Percentiles rank a stretch among this genome's conserved stretches.
These are phyloP conservation scores for Drosophila nigrodunni DNA, from an alignment of 1,140 invertebrate species.

Conservation along the genomic window DNA sequence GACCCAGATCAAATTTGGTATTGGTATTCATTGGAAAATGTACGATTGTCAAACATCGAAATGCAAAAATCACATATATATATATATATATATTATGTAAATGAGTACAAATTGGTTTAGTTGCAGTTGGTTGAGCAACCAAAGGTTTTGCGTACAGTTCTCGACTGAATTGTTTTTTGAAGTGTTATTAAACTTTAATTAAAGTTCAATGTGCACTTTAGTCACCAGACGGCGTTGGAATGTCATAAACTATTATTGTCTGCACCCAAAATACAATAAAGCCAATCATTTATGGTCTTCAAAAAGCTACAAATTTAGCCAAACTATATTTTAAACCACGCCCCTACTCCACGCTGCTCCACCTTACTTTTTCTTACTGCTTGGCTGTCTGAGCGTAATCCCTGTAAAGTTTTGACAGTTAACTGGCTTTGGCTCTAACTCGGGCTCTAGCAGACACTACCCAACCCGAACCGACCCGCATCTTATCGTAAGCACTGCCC, in stretches of 20 bases:
- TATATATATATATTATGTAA: no score
- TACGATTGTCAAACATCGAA: constrained; percentile 9
- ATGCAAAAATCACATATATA: constrained; percentile 39
- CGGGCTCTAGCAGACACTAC: constrained; percentile 7
- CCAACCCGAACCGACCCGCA: constrained; percentile 31
- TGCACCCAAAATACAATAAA: neutral
- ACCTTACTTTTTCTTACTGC: neutral
- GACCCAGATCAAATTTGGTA: constrained; percentile 11
- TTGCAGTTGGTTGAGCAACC: constrained; percentile 19
- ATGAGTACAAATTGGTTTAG: constrained; percentile 39
- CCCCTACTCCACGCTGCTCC: constrained; percentile 2
- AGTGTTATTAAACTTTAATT: constrained; percentile 41
- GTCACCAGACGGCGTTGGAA: neutral
- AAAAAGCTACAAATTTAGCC: constrained; percentile 20
- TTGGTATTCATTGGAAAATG: constrained; percentile 23
- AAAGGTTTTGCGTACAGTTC: neutral
- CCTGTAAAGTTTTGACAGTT: constrained; percentile 46
- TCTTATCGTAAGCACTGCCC: constrained; percentile 64
- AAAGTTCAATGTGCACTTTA: constrained; percentile 24
- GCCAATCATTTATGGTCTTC: constrained; percentile 27
- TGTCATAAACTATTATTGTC: constrained; percentile 8
- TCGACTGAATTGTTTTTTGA: constrained; percentile 8
- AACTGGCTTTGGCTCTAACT: constrained; percentile 19
- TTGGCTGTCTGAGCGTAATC: constrained; percentile 29
- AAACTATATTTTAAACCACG: constrained; percentile 4